A percentile compares a stretch with the other conserved stretches of the same genome.
These are phyloP conservation scores for Lysandra bellargus DNA, from an alignment of 2,888 invertebrate genomes.

Conservation along the genomic window DNA sequence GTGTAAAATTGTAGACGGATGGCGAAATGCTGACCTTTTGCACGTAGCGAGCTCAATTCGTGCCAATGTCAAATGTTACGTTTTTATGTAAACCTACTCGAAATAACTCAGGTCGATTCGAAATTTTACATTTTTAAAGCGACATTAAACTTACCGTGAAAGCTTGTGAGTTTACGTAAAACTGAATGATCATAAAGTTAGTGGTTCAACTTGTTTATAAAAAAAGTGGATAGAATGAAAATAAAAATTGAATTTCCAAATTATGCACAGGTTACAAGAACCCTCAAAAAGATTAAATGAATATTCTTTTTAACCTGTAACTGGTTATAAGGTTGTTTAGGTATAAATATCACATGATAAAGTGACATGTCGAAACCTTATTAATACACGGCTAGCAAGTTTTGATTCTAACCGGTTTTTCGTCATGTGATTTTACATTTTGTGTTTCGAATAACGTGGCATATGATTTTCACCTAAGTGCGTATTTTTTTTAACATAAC, in stretches of 20 bases:
- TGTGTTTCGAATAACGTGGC: neutral
- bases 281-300: neutral
- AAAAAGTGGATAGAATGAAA: neutral
- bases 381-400: conserved; percentile 19
- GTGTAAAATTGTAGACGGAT: conserved; percentile 22
- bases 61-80: conserved; percentile 29
- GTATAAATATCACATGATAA: conserved; percentile 14
- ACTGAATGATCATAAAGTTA: neutral
- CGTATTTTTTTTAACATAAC: too few relatives aligned
- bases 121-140: neutral
- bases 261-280: neutral
- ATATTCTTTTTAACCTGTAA: conserved; percentile 2
- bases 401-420: conserved; percentile 8
- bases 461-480: neutral
- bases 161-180: neutral
- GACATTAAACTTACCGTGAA: neutral
- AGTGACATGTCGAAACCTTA: conserved; percentile 10
- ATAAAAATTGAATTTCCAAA: neutral
- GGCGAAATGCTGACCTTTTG: conserved; percentile 29
- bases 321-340: conserved; percentile 20
- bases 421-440: conserved; percentile 12
- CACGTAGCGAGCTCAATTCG: conserved; percentile 19
- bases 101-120: neutral
- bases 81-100: neutral
- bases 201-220: neutral